Evolutionary conservation across 2,113 vertebrate genomes (phyloP), one percentile per base, ranked within the genome.

Genomic region (Corapipo altera): DNA sequence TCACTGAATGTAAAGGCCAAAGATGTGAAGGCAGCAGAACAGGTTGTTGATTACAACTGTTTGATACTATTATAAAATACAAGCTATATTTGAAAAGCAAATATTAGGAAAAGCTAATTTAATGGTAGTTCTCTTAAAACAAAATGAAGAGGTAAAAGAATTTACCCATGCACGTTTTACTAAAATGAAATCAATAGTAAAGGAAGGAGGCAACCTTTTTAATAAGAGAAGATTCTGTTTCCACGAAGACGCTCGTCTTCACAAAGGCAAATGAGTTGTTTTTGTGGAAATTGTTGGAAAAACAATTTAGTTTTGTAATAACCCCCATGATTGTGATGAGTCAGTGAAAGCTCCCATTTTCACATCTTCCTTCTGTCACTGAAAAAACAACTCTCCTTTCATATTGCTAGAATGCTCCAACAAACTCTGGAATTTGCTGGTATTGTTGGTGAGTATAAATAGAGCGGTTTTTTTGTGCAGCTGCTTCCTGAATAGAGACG

Each of bases 341-440:
- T 90, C 93, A 94, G 75, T 96, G 93, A 96, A 94, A 96, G 67
- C 54, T 89, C 59, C 80, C 67, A 89, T 96, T 96, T 97, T 94
- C 89, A 91, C 37, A 87, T 95, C 57, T 94, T 93, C 69, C 32
- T 96, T 89, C 82, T 88, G 76, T 30, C 66, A 65, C 48, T 85
- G 79, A 86, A 85, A 89, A 95, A 94, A 66, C 6, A 21, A 70
- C 33, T 76, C 89, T 87, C 69, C 91, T 93, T 90, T 93, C 76
- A 41, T 89, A 71, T 66, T 75, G 64, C 5, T 11, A 87, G 87
- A 89, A 92, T 75, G 49, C 67, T 85, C 51, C 49, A 70, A 44
- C 70, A 90, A 93, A 81, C 52, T 92, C 86, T 0, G 1, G 92
- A 91, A 89, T 96, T 96, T 91, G 83, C 85, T 81, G 23, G 59